These are phyloP conservation scores for Acleris sparsana DNA, from an alignment of 2,888 invertebrate genomes.

Conservation along the genomic window DNA sequence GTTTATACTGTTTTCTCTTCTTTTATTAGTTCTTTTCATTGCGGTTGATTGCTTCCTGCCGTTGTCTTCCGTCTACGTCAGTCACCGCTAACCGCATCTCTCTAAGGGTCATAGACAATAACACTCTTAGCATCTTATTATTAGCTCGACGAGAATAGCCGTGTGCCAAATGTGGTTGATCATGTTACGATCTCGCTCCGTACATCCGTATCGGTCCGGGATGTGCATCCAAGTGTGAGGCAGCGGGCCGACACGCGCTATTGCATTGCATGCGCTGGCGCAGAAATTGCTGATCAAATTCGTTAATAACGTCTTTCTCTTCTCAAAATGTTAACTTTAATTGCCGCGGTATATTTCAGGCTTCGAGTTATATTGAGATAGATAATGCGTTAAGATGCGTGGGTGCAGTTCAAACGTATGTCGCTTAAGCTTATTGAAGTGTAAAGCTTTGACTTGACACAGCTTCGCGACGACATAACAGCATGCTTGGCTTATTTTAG, in stretches of 20 bases:
- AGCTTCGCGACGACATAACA: conserved; percentile 9
- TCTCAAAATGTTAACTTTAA: conserved; percentile 31
- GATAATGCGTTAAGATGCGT: background rate
- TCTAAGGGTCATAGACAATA: conserved; percentile 16
- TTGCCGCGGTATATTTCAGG: conserved; percentile 2
- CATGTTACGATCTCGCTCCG: conserved; percentile 34
- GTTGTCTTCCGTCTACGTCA: conserved; percentile 19
- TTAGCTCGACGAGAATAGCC: conserved; percentile 28
- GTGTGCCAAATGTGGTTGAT: conserved; percentile 38
- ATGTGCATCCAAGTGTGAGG: conserved; percentile 61
- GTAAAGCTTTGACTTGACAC: conserved; percentile 19
- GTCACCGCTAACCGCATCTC: conserved; percentile 10
- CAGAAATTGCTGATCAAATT: conserved; percentile 50
- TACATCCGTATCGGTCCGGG: conserved; percentile 32
- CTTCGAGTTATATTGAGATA: background rate
- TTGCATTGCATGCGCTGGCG: conserved; percentile 64
- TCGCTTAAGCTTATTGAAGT: conserved; percentile 18
- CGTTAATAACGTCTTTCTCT: conserved; percentile 44
- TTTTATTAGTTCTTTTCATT: conserved; percentile 2
- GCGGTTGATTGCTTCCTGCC: conserved; percentile 20
- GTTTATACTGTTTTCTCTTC: conserved; percentile 1
- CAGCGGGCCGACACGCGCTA: conserved; percentile 69
- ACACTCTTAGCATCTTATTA: conserved; percentile 22
- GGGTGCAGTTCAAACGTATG: background rate
- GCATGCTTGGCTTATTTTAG: no score